Evolutionary conservation across 2,888 invertebrate species (phyloP).

Genomic region (Cylindroiulus punctatus): DNA sequence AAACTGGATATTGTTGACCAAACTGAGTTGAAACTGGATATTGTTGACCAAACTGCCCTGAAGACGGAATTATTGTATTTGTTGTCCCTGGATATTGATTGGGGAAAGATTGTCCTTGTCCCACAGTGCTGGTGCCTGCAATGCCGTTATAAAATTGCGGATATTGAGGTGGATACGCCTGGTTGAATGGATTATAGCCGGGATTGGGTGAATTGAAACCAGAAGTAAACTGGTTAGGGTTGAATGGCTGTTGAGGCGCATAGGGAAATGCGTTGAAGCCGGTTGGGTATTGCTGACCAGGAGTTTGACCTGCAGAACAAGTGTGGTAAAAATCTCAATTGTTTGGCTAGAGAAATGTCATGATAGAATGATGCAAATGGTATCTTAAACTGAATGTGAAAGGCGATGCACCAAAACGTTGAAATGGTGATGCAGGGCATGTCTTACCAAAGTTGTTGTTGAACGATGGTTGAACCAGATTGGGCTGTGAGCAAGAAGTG

Average conservation of each 20-base stretch:
- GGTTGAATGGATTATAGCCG: background rate
- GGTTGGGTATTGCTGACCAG: background rate
- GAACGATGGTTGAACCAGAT: conserved; percentile 25
- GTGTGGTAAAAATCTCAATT: background rate
- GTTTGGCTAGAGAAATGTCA: background rate
- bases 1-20: background rate
- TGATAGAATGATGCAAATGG: background rate
- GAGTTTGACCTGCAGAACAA: background rate
- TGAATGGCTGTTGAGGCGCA: background rate
- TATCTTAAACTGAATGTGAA: too few species aligned
- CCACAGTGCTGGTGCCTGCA: background rate
- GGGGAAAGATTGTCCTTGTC: background rate
- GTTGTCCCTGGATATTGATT: background rate
- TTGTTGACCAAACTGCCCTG: background rate
- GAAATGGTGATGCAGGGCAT: too few species aligned
- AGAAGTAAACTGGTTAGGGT: conserved; percentile 24
- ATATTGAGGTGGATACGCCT: conserved; percentile 3
- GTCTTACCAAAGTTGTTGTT: conserved; percentile 51
- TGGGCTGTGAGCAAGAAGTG: conserved; percentile 55
- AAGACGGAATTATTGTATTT: background rate
- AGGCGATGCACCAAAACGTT: too few species aligned
- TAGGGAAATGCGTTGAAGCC: background rate
- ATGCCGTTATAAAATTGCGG: conserved; percentile 36
- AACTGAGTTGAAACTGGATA: background rate
- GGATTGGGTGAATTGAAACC: background rate